A percentile compares a stretch with the other conserved stretches of the same genome.
phyloP scores from a whole-genome alignment of 1,140 invertebrate species.

The Lutraria rhynchaena region DNA sequence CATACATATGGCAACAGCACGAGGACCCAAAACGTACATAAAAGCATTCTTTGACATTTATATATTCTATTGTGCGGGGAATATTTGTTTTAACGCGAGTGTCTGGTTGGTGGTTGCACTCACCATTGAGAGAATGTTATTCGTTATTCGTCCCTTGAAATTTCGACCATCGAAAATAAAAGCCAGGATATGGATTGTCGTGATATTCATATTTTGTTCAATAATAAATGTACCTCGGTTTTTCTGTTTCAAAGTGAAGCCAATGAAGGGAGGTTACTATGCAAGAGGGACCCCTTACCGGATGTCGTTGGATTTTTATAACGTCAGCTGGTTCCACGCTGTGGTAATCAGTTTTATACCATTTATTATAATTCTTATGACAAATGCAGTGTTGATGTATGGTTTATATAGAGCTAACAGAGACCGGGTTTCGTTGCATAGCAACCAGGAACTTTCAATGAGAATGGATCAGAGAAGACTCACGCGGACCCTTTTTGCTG shows the following conservation, averaged over 20 bases:
- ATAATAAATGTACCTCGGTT: constrained; percentile 30
- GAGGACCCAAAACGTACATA: neutral
- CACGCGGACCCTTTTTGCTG: constrained; percentile 29
- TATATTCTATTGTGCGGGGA: constrained; percentile 32
- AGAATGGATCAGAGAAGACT: constrained; percentile 40
- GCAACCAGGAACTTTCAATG: constrained; percentile 8
- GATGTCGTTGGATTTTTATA: neutral
- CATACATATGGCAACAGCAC: constrained; percentile 12
- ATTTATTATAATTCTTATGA: constrained; percentile 9
- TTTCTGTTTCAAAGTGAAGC: constrained; percentile 14
- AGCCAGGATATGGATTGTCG: neutral
- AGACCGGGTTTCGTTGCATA: constrained; percentile 10
- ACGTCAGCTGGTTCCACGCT: constrained; percentile 29
- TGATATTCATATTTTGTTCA: neutral
- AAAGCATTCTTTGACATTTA: constrained; percentile 36
- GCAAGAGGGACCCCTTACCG: neutral
- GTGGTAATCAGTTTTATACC: constrained; percentile 44
- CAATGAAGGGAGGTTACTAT: neutral
- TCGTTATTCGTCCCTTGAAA: constrained; percentile 27
- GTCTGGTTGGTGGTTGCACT: constrained; percentile 36
- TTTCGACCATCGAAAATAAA: constrained; percentile 12
- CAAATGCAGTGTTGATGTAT: constrained; percentile 25
- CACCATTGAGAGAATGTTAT: constrained; percentile 36
- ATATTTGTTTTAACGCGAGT: constrained; percentile 37
- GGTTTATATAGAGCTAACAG: constrained; percentile 3